Evolutionary conservation across 2,113 vertebrate genomes (phyloP).

Genomic region (Gopherus evgoodei): DNA sequence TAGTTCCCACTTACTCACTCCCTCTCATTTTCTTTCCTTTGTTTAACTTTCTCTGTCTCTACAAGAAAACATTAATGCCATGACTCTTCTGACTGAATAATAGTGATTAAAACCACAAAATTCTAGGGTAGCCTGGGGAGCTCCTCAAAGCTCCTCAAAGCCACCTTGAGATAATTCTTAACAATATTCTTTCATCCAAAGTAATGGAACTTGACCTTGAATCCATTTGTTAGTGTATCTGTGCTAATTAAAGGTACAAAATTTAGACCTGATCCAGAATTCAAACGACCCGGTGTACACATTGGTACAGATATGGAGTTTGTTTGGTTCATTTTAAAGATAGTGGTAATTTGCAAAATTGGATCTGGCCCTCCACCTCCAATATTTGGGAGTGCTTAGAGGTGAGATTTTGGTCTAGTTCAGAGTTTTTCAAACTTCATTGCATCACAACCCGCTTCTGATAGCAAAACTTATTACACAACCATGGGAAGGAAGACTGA

Average conservation of each 20-base stretch:
- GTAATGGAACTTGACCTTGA: neutral
- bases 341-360: neutral
- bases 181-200: neutral
- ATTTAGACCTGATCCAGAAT: neutral
- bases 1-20: neutral
- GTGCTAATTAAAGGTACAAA: neutral
- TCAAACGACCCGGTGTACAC: neutral
- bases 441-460: too few species aligned
- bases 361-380: neutral
- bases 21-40: neutral
- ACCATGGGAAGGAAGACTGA: too few species aligned
- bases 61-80: neutral
- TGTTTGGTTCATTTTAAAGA: neutral
- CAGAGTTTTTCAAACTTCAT: too few species aligned
- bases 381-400: neutral
- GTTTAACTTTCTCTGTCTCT: rapidly evolving
- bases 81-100: rapidly evolving
- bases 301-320: neutral
- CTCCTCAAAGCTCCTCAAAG: neutral
- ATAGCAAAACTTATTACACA: too few species aligned
- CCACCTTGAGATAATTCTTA: neutral
- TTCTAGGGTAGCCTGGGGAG: rapidly evolving
- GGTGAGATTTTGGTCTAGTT: neutral
- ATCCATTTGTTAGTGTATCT: neutral
- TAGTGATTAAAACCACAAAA: neutral